phyloP scores from a whole-genome alignment of 2,888 invertebrate species.

The Phlogophora meticulosa region DNA sequence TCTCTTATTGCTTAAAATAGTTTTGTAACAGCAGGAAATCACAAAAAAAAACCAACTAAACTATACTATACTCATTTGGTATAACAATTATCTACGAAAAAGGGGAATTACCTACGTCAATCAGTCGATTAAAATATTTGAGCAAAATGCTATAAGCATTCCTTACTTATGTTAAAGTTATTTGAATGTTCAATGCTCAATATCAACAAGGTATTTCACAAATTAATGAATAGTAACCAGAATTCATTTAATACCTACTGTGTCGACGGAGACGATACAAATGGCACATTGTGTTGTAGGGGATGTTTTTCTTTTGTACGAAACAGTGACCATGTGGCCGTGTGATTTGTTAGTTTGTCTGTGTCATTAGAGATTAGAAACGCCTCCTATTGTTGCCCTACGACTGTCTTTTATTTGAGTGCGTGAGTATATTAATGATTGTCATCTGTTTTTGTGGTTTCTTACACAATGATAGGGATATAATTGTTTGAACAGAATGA shows the following conservation, averaged over 20 bases:
- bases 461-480: background rate
- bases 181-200: too few relatives aligned
- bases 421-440: constrained; percentile 34
- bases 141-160: too few relatives aligned
- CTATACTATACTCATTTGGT: too few relatives aligned
- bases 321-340: constrained; percentile 29
- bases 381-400: constrained; percentile 40
- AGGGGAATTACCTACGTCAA: too few relatives aligned
- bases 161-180: too few relatives aligned
- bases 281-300: background rate
- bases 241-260: background rate
- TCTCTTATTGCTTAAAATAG: background rate
- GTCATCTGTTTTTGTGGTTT: constrained; percentile 16
- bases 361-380: constrained; percentile 43
- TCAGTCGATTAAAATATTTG: too few relatives aligned
- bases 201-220: background rate
- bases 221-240: background rate
- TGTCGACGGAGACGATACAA: constrained; percentile 5
- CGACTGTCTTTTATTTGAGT: constrained; percentile 51
- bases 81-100: too few relatives aligned
- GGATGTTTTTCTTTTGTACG: constrained; percentile 7
- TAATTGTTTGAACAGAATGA: constrained; percentile 10
- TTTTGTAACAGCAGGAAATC: background rate
- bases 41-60: background rate
- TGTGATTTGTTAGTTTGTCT: constrained; percentile 36